Evolutionary conservation across 1,140 invertebrate species (phyloP).

Genomic region (Brachionus asplanchnoidis): DNA sequence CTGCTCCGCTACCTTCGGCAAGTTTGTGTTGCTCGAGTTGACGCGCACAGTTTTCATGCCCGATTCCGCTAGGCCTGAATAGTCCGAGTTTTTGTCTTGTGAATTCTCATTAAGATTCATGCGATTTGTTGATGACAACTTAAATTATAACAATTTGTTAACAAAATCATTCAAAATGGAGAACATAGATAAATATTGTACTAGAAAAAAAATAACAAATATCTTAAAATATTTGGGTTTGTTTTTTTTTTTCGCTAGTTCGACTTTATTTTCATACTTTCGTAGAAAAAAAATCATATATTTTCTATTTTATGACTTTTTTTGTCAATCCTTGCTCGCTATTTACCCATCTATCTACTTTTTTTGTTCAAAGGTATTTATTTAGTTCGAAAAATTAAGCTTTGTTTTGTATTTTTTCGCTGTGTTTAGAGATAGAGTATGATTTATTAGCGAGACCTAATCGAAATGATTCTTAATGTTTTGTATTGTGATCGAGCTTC

Average conservation of each 20-base stretch:
- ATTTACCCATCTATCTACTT: constrained; percentile 11
- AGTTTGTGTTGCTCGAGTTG: not conserved
- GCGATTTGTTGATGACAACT: constrained; percentile 22
- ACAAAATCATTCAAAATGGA: not conserved
- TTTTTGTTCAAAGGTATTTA: constrained; percentile 32
- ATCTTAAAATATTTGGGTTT: constrained; percentile 31
- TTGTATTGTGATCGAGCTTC: not conserved
- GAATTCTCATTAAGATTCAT: constrained; percentile 14
- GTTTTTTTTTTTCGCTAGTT: not conserved
- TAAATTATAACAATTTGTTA: not conserved
- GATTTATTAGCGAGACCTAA: constrained; percentile 22
- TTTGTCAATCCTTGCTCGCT: not conserved
- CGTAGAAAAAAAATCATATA: not conserved
- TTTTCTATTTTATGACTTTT: constrained; percentile 39
- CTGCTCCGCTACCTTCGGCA: not conserved
- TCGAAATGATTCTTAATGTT: constrained; percentile 22
- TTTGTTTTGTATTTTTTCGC: not conserved
- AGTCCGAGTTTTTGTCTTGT: not conserved
- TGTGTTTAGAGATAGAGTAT: not conserved
- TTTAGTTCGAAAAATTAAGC: constrained; percentile 14
- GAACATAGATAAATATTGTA: not conserved
- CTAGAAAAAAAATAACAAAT: constrained; percentile 1
- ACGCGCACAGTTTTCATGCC: constrained; percentile 8
- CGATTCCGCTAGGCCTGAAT: not conserved
- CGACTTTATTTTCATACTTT: not conserved